phyloP scores from a whole-genome alignment of 2,113 vertebrate genomes.

The Sturnira hondurensis region DNA sequence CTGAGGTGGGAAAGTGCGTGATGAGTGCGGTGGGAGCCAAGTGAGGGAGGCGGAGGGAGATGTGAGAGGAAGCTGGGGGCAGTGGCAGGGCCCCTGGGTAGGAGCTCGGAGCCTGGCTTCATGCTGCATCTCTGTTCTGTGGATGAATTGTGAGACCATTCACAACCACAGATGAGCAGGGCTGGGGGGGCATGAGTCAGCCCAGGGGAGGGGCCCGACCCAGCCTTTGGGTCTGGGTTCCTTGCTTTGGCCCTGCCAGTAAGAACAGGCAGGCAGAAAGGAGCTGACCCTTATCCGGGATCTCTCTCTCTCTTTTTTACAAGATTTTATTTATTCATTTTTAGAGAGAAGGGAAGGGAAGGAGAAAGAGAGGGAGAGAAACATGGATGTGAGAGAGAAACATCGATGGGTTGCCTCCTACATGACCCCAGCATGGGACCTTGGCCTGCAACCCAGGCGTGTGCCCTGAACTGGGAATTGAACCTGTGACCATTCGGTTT shows the following conservation, averaged over 20 bases:
- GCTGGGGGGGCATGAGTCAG: neutral
- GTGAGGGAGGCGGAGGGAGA: neutral
- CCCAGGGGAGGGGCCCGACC: neutral
- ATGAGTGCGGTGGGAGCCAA: neutral
- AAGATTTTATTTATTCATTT: too few species aligned
- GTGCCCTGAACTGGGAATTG: too few species aligned
- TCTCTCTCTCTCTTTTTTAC: too few species aligned
- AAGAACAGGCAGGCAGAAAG: neutral
- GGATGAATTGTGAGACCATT: neutral
- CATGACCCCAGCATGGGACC: too few species aligned
- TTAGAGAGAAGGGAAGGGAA: too few species aligned
- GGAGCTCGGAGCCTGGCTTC: neutral
- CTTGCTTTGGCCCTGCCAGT: neutral
- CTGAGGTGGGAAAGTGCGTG: neutral
- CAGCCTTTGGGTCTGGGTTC: neutral
- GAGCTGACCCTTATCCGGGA: neutral
- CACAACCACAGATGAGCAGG: neutral
- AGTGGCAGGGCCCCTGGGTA: fast-evolving
- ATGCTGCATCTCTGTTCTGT: neutral
- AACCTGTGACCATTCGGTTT: too few species aligned
- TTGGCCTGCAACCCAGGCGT: too few species aligned
- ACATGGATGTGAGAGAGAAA: too few species aligned
- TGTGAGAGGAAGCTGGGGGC: neutral
- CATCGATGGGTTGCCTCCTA: too few species aligned
- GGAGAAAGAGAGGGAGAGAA: too few species aligned